Evolutionary conservation across 2,797 vertebrate species (phyloP), one percentile per base, ranked within the genome.

Genomic region (Hapalemur alaotrensis): DNA sequence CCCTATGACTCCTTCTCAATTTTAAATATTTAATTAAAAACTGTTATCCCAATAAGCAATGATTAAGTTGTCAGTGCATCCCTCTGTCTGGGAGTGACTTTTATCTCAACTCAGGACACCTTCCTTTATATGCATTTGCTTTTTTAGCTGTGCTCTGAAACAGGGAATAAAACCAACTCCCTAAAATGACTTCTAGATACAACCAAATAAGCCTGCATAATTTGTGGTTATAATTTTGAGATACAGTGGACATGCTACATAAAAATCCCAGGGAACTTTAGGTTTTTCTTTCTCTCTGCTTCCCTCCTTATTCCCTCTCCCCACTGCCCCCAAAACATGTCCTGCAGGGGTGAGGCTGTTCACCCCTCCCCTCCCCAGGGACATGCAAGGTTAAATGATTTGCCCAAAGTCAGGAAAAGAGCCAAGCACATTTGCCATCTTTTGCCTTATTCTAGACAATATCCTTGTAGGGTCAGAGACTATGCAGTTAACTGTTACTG

Each of bases 1-100:
- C 95, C 93, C 63, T 63, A 8, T 80, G 88, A 97, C 92, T 94
- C 82, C 78, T 25, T 97, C 95, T 97, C 96, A 93, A 82, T 80
- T 97, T 96, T 89, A 98, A 98, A 97, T 97, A 97, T 97, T 98
- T 98, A 98, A 97, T 98, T 97, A 98, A 96, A 97, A 89, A 67
- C 89, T 57, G 93, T 98, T 98, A 97, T 89, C 91, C 70, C 96
- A 96, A 97, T 96, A 97, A 97, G 96, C 95, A 96, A 96, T 94
- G 97, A 95, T 97, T 94, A 90, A 72, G 61, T 96, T 95, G 46
- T 97, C 80, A 95, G 80, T 96, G 92, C 87, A 82, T 97, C 95
- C 97, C 91, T 97, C 91, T 96, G 10, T 59, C 63, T 75, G 35
- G 38, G 57, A 41, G 35, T 94, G 6, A 38, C 0, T 25, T 97